Evolutionary conservation across 1,140 invertebrate genomes (phyloP), one percentile per base, ranked within the genome.

Genomic region (Andricus grossulariae): DNA sequence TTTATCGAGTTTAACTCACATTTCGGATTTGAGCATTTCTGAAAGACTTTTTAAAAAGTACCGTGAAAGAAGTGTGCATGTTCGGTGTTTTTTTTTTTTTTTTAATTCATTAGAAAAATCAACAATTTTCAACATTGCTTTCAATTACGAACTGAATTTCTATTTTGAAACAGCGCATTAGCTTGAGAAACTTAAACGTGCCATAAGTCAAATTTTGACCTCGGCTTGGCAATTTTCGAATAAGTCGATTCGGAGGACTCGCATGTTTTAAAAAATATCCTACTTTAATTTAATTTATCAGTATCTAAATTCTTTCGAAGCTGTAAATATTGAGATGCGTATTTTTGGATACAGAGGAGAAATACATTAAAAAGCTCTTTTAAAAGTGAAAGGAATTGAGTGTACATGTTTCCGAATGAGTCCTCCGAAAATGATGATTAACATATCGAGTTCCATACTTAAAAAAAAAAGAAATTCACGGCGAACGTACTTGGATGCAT

Each of bases 361-460:
- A 74, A 55, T 73, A 16, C 32, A 25, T 73, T 55, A 39, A 55
- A 32, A 55, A 3, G 11, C 39, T 25, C 81, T 77, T 71, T 76
- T 39, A 75, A 81, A 77, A 76, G 77, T 80, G 79, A 78, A 77
- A 77, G 80, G 13, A 57, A 57, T 57, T 21, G 55, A 57, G 19
- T 57, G 19, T 57, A 45, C 7, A 45, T 45, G 10, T 45, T n/a
- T 45, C 39, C 39, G 10, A 45, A 45, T 45, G 39, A 45, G 39
- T 45, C 39, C 10, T 57, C 25, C 19, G 25, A 57, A 55, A 57
- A 57, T 21, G 55, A 21, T 18, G 19, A 57, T 12, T 25, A 11
- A 57, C 55, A 57, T 57, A 57, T 57, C 55, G 55, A 57, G 13
- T 32, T 32, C 19, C 1, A 57, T 11, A 21, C 25, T 15, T 11